Evolutionary conservation across 2,797 vertebrate genomes (phyloP).

Genomic region (Vespertilio murinus): DNA sequence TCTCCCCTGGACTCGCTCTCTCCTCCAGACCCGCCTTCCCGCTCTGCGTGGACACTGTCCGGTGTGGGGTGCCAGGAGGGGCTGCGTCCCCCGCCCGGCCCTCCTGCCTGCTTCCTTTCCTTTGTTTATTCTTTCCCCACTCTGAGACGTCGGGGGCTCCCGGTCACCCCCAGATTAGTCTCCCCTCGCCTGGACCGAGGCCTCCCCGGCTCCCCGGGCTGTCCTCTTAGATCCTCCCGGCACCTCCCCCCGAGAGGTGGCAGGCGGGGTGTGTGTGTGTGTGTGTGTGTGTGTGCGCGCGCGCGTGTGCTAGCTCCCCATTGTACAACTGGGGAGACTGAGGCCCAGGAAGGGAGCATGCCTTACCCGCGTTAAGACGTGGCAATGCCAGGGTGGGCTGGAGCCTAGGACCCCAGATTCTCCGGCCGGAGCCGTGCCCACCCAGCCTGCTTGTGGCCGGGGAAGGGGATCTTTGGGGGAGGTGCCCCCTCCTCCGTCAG

Average conservation of each 20-base stretch:
- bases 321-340: neutral
- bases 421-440: neutral
- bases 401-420: neutral
- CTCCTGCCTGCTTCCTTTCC: neutral
- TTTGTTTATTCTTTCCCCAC: neutral
- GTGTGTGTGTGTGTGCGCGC: too few relatives aligned
- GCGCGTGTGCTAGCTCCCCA: too few relatives aligned
- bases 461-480: neutral
- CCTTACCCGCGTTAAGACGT: neutral
- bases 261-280: too few relatives aligned
- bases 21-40: neutral
- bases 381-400: neutral
- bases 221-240: neutral
- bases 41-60: neutral
- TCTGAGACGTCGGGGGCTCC: neutral
- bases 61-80: neutral
- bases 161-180: neutral
- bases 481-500: neutral
- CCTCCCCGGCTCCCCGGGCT: fast-evolving
- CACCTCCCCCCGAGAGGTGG: fast-evolving
- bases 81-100: too few relatives aligned
- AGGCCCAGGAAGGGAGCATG: neutral
- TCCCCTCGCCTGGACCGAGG: neutral
- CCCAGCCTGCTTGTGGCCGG: neutral
- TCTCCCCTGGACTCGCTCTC: neutral